Percentiles rank a stretch among this genome's conserved stretches.
phyloP scores from a whole-genome alignment of 2,797 vertebrate genomes.

The Poeciliopsis turneri region DNA sequence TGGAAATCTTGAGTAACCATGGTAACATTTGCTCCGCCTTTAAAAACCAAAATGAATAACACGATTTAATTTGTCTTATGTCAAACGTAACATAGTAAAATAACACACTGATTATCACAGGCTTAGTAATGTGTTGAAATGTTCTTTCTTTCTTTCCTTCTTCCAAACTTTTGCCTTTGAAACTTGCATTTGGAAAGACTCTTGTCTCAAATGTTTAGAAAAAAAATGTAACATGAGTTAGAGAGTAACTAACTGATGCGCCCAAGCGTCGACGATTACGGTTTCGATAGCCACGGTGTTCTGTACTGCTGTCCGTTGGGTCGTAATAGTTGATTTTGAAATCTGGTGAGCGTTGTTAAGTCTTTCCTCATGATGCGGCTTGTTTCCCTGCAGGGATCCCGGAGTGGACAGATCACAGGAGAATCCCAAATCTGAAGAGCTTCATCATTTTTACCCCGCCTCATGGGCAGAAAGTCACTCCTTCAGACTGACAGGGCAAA shows the following conservation, averaged over 20 bases:
- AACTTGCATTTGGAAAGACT: neutral
- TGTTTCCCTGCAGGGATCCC: conserved; percentile 44
- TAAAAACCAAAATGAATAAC: neutral
- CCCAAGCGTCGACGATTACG: no score
- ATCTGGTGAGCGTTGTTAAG: neutral
- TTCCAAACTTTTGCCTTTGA: neutral
- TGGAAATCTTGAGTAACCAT: neutral
- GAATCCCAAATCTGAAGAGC: conserved; percentile 70
- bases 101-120: neutral
- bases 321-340: neutral
- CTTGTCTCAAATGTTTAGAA: neutral
- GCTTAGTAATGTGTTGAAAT: neutral
- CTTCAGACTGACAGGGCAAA: neutral
- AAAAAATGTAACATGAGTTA: neutral
- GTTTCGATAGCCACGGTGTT: no score
- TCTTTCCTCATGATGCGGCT: neutral
- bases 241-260: neutral
- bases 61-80: neutral
- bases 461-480: conserved; percentile 7
- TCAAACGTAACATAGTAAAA: neutral
- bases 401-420: conserved; percentile 63
- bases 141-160: no score
- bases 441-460: neutral
- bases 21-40: neutral
- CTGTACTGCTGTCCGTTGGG: neutral